Evolutionary conservation across 2,888 invertebrate species (phyloP).

Genomic region (Carabus problematicus): DNA sequence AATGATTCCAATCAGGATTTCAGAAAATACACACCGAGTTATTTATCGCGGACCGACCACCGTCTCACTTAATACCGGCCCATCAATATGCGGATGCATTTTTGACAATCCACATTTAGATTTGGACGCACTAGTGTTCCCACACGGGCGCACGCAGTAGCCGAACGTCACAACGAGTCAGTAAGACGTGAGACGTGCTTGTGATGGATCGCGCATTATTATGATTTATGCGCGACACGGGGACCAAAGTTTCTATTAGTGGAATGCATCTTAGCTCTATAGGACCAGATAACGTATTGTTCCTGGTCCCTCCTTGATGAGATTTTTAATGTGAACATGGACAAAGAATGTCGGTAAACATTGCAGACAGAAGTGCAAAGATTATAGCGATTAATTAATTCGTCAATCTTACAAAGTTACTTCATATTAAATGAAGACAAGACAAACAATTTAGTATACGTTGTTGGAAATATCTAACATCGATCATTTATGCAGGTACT

Average conservation of each 20-base stretch:
- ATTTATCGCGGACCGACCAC: constrained; percentile 29
- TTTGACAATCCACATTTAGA: constrained; percentile 27
- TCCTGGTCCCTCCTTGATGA: too few species aligned
- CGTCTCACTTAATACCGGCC: constrained; percentile 27
- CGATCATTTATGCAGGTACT: too few species aligned
- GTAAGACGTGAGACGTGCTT: constrained; percentile 11
- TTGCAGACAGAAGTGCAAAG: too few species aligned
- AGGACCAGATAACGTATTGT: background rate
- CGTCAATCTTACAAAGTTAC: too few species aligned
- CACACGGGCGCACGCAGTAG: constrained; percentile 4
- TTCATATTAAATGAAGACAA: too few species aligned
- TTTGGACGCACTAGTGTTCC: constrained; percentile 11
- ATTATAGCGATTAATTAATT: too few species aligned
- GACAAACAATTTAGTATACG: too few species aligned
- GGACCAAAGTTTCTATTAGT: constrained; percentile 36
- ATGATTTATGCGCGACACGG: constrained; percentile 37
- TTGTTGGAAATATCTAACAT: too few species aligned
- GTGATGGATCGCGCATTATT: constrained; percentile 38
- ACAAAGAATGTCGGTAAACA: too few species aligned
- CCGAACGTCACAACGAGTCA: background rate
- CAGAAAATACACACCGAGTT: constrained; percentile 29
- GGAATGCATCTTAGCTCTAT: background rate
- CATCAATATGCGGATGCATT: constrained; percentile 37
- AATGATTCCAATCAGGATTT: constrained; percentile 40
- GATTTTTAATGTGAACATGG: too few species aligned